Conservation (phyloP, 2,888 invertebrate species). For the Nephrotoma guestfalica region DNA sequence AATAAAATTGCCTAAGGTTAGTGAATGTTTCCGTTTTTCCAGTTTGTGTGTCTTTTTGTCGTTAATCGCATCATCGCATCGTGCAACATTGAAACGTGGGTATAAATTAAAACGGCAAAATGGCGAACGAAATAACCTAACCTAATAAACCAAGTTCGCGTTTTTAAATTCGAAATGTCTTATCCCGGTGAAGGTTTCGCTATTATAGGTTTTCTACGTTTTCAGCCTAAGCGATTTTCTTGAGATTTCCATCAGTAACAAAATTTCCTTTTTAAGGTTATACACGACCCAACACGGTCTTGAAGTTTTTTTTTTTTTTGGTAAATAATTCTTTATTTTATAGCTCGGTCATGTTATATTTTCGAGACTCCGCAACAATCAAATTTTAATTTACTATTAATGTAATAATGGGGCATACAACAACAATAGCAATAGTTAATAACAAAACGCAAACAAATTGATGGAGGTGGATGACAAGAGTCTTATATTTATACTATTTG, state of each 20-base stretch:
- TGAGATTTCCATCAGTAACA: neutral
- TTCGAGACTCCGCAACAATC: neutral
- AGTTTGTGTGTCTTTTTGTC: neutral
- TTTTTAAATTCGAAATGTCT: neutral
- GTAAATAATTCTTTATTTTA: neutral
- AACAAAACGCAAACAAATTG: neutral
- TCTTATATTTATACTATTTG: neutral
- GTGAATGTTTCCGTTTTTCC: neutral
- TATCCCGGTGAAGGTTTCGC: neutral
- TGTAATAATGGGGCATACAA: neutral
- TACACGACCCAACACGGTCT: neutral
- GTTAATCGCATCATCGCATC: neutral
- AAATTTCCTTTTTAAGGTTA: neutral
- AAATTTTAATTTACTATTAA: neutral
- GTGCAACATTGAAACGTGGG: neutral
- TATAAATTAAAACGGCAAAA: neutral
- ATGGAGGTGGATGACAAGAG: neutral
- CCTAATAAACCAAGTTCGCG: neutral
- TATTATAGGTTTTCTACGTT: neutral
- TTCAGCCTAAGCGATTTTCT: neutral
- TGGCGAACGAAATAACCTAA: neutral
- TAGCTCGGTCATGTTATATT: neutral
- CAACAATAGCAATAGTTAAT: neutral
- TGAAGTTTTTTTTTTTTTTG: neutral
- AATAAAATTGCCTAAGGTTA: neutral